Percentiles rank a stretch among this genome's conserved stretches.
These are phyloP conservation scores for Cerastis leucographa DNA, from an alignment of 2,888 invertebrate species.

Conservation along the genomic window DNA sequence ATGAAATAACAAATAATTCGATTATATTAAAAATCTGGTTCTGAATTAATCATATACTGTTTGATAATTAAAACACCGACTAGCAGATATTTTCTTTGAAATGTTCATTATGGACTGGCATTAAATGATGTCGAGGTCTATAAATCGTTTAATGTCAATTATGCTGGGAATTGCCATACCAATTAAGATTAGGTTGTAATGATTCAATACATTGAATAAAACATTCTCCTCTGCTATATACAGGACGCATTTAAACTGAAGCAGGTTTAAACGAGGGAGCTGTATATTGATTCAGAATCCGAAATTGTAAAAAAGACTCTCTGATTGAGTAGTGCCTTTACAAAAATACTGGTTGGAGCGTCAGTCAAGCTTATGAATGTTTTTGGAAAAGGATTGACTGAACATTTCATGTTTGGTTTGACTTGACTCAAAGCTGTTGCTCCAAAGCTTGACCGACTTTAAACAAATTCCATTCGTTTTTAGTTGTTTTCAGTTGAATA, in stretches of 20 bases:
- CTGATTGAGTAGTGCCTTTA: constrained; percentile 36
- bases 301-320: constrained; percentile 33
- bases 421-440: not conserved
- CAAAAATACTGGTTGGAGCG: constrained; percentile 16
- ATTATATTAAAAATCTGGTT: constrained; percentile 49
- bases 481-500: not conserved
- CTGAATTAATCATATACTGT: constrained; percentile 45
- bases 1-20: constrained; percentile 55
- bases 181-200: constrained; percentile 72
- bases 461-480: not conserved
- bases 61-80: constrained; percentile 52
- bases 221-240: constrained; percentile 65
- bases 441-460: not conserved
- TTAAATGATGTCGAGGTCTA: constrained; percentile 66
- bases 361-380: not conserved
- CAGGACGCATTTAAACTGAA: constrained; percentile 58
- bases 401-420: not conserved
- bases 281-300: constrained; percentile 56
- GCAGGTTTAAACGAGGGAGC: constrained; percentile 54
- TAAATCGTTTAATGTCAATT: constrained; percentile 74
- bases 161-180: constrained; percentile 70
- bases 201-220: constrained; percentile 73
- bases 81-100: constrained; percentile 52
- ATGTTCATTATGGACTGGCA: constrained; percentile 62
- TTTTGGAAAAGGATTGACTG: not conserved